Conservation (phyloP, 2,113 vertebrate species). For the Isurus oxyrinchus region DNA sequence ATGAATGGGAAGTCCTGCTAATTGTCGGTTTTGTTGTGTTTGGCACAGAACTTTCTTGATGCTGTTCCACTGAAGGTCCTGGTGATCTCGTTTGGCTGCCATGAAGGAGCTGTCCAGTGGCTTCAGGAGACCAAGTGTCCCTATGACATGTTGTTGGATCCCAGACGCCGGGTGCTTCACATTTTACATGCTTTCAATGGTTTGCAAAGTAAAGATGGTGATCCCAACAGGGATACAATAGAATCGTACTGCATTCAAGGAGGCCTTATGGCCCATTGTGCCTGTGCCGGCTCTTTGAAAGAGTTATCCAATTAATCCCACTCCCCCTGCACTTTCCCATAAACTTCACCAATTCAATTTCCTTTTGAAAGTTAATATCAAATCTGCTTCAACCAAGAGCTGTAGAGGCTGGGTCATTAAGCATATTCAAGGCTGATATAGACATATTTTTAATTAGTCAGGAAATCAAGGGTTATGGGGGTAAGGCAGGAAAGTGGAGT, state of each 20-base stretch:
- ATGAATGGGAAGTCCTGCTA: background rate
- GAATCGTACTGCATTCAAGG: background rate
- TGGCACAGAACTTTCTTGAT: background rate
- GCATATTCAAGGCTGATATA: no score
- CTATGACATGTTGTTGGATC: slow-evolving; percentile 30
- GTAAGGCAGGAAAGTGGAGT: no score
- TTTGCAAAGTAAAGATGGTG: background rate
- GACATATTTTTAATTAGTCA: no score
- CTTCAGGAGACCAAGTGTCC: slow-evolving; percentile 24
- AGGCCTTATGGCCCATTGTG: background rate
- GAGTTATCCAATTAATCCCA: background rate
- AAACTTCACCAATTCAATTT: background rate
- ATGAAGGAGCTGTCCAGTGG: slow-evolving; percentile 6
- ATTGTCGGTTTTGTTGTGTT: background rate
- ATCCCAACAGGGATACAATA: background rate
- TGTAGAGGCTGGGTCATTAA: no score
- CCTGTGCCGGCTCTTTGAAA: background rate
- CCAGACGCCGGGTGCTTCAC: background rate
- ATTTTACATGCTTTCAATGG: background rate
- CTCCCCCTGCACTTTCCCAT: background rate
- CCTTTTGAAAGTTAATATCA: background rate
- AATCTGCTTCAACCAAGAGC: background rate
- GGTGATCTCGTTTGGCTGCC: slow-evolving; percentile 29
- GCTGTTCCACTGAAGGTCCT: slow-evolving; percentile 21
- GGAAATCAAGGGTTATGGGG: no score